Evolutionary conservation across 1,140 invertebrate genomes (phyloP), one percentile per base, ranked within the genome.

Genomic region (Hypothenemus hampei): DNA sequence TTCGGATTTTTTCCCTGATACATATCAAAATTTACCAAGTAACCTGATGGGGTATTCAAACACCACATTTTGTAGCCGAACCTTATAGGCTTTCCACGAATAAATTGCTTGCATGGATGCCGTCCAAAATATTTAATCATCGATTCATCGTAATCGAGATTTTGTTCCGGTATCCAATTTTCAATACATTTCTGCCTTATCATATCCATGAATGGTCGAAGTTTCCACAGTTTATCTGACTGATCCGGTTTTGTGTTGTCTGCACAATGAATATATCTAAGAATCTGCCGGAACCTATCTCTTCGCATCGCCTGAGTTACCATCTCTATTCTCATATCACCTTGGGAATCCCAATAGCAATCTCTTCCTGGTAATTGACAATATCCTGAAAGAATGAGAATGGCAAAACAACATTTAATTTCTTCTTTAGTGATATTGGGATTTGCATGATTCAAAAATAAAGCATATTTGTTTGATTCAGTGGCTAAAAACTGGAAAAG

Each of bases 11-110:
- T 64, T 15, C 62, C 66, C 52, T 68, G 61, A 49, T 65, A 66
- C 26, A 67, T 21, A 35, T 64, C 52, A 57, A 68, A 66, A 47
- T 68, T 61, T 11, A 62, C 51, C 13, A 51, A 16, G 37, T 57
- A 61, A 31, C 46, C 58, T 10, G 7, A 20, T 8, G 24, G 21
- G 31, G 50, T 47, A 19, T 53, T 53, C 10, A 53, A 22, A n/a
- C 4, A 43, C 53, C 60, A 64, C 37, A 57, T 57, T 57, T 61
- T 63, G 31, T 40, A 63, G 4, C 53, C 51, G 26, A 59, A 61
- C 33, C 59, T 20, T 43, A 62, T 57, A 22, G 58, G 45, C 29
- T 62, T 62, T 24, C 60, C 53, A 18, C 53, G 35, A 35, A 62
- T 61, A 51, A 58, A 66, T 41, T 67, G 61, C 31, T 68, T 46